Percentiles rank a stretch among this genome's conserved stretches.
phyloP scores from a whole-genome alignment of 2,113 vertebrate species.

The Neomonachus schauinslandi region DNA sequence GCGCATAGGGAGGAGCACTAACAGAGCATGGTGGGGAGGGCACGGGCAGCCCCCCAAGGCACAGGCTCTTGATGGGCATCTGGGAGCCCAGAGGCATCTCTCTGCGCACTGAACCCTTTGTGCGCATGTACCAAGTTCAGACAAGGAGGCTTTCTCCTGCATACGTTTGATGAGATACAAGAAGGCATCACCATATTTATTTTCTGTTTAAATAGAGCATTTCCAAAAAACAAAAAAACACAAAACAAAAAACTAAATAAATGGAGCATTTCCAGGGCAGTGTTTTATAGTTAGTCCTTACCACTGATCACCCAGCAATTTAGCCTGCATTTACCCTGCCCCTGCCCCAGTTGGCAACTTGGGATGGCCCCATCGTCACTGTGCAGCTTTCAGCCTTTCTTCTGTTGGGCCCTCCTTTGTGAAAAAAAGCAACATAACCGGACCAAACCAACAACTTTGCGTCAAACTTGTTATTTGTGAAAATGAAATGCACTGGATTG shows the following conservation, averaged over 20 bases:
- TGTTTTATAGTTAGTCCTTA: too few relatives aligned
- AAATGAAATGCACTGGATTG: neutral
- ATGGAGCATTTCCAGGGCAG: neutral
- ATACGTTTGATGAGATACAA: neutral
- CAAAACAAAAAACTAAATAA: too few relatives aligned
- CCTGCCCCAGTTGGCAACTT: neutral
- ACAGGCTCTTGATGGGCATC: rapidly evolving
- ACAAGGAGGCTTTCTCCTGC: neutral
- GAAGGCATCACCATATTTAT: neutral
- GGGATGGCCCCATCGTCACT: neutral
- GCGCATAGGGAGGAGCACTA: rapidly evolving
- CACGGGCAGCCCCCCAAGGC: too few relatives aligned
- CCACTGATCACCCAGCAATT: too few relatives aligned
- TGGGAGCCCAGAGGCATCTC: neutral
- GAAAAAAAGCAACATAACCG: neutral
- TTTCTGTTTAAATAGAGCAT: slow-evolving; percentile 15
- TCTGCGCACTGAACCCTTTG: neutral
- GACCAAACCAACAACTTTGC: neutral
- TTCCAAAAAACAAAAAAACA: neutral
- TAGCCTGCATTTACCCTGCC: too few relatives aligned
- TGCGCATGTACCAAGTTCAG: rapidly evolving
- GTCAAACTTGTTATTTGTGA: neutral
- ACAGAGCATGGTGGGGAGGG: rapidly evolving
- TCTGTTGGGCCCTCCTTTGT: rapidly evolving
- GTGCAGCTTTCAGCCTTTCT: rapidly evolving